Conservation (phyloP, 2,797 vertebrate genomes). For the Borostomias antarcticus region DNA sequence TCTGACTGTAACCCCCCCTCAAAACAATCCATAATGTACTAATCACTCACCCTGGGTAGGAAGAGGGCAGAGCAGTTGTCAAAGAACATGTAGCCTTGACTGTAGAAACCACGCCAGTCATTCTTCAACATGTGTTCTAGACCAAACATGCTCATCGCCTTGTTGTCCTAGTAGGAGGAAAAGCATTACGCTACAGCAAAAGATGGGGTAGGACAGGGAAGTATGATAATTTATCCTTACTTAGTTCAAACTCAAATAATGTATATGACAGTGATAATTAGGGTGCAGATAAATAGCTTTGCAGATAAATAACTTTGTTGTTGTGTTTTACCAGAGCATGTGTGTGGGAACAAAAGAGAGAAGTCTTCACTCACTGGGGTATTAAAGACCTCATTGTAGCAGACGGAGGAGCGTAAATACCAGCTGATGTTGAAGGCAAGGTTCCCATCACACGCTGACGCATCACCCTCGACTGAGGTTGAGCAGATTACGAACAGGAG, state of each 20-base stretch:
- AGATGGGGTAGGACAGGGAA: not conserved
- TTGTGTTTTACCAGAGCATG: not conserved
- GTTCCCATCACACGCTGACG: slow-evolving; percentile 76
- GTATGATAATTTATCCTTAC: too few relatives aligned
- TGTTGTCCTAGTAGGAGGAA: slow-evolving; percentile 63
- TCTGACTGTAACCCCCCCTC: too few relatives aligned
- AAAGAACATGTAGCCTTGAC: slow-evolving; percentile 75
- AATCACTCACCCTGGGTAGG: slow-evolving; percentile 80
- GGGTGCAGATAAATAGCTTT: too few relatives aligned
- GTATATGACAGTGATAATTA: too few relatives aligned
- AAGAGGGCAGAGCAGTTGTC: slow-evolving; percentile 86
- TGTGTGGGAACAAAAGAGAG: not conserved
- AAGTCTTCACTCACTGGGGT: slow-evolving; percentile 83
- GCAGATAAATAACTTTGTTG: not conserved
- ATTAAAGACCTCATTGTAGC: slow-evolving; percentile 95
- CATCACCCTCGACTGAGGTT: slow-evolving; percentile 81
- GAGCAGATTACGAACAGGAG: not conserved
- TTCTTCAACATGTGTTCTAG: slow-evolving; percentile 74
- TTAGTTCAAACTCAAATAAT: too few relatives aligned
- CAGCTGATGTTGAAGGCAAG: slow-evolving; percentile 86
- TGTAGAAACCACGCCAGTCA: slow-evolving; percentile 78
- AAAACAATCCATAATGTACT: not conserved
- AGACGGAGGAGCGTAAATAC: slow-evolving; percentile 92
- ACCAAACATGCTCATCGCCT: slow-evolving; percentile 71
- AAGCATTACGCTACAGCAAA: not conserved